Conservation (phyloP, 2,888 invertebrate genomes). For the Pheosia tremula region DNA sequence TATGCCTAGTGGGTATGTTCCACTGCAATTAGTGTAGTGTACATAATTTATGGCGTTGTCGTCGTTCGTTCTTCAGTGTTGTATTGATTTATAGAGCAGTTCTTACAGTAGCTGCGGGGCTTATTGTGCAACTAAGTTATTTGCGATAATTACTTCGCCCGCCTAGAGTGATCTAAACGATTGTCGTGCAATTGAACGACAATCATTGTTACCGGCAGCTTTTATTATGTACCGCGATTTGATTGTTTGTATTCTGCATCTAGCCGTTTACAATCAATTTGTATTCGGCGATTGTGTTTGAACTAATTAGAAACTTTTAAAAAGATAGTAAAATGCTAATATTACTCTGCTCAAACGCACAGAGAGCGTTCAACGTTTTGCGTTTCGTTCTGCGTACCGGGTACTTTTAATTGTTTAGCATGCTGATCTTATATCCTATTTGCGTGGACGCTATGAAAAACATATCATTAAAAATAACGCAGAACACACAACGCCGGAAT, state of each 20-base stretch:
- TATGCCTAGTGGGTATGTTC: constrained; percentile 64
- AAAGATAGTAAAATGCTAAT: too few relatives aligned
- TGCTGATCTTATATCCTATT: too few relatives aligned
- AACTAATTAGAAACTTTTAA: not conserved
- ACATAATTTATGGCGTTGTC: constrained; percentile 58
- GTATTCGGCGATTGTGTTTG: not conserved
- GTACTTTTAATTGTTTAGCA: too few relatives aligned
- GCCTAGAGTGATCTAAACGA: constrained; percentile 51
- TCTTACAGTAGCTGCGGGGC: constrained; percentile 48
- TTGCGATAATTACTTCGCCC: constrained; percentile 65
- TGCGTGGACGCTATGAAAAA: too few relatives aligned
- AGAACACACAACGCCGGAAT: too few relatives aligned
- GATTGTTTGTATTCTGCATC: not conserved
- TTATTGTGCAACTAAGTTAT: constrained; percentile 63
- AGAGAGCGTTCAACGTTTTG: too few relatives aligned
- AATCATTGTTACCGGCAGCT: constrained; percentile 20
- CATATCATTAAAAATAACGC: too few relatives aligned
- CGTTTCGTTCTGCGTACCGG: too few relatives aligned
- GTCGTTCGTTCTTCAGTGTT: constrained; percentile 50
- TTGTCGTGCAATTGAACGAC: constrained; percentile 33
- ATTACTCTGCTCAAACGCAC: too few relatives aligned
- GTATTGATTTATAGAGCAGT: constrained; percentile 69
- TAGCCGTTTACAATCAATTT: not conserved
- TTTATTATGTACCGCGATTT: constrained; percentile 2
- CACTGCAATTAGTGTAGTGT: constrained; percentile 61